Conservation (phyloP, 2,888 invertebrate species). For the Megamerina dolium region DNA sequence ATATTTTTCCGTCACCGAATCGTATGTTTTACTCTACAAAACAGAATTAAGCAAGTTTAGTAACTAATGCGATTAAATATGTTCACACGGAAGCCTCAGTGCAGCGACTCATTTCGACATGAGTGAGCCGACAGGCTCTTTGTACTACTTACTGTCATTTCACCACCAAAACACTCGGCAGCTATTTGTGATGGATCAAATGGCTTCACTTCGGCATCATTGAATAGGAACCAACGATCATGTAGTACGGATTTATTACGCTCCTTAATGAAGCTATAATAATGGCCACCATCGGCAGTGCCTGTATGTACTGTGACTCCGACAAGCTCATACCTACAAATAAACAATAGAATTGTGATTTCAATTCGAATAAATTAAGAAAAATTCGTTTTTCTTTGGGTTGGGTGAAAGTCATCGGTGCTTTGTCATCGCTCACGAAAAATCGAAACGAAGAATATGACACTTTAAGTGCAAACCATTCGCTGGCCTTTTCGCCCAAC, state of each 20-base stretch:
- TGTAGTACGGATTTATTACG: conserved; percentile 59
- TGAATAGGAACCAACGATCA: conserved; percentile 89
- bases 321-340: conserved; percentile 66
- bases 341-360: too few species aligned
- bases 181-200: conserved; percentile 94
- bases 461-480: too few species aligned
- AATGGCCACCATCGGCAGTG: conserved; percentile 96
- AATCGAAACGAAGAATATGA: too few species aligned
- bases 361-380: too few species aligned
- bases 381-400: too few species aligned
- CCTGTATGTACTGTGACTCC: conserved; percentile 97
- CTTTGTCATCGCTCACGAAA: too few species aligned
- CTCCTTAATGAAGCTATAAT: conserved; percentile 92
- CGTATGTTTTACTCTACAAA: conserved; percentile 85
- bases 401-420: too few species aligned
- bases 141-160: conserved; percentile 73
- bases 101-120: too few species aligned
- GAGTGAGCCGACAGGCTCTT: too few species aligned
- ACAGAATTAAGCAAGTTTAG: background rate
- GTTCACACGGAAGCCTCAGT: too few species aligned
- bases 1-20: conserved; percentile 92
- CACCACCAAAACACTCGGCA: conserved; percentile 93
- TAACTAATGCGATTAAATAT: background rate
- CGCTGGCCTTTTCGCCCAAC: too few species aligned
- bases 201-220: conserved; percentile 89